Evolutionary conservation across 2,113 vertebrate species (phyloP).

Genomic region (Nicator chloris): DNA sequence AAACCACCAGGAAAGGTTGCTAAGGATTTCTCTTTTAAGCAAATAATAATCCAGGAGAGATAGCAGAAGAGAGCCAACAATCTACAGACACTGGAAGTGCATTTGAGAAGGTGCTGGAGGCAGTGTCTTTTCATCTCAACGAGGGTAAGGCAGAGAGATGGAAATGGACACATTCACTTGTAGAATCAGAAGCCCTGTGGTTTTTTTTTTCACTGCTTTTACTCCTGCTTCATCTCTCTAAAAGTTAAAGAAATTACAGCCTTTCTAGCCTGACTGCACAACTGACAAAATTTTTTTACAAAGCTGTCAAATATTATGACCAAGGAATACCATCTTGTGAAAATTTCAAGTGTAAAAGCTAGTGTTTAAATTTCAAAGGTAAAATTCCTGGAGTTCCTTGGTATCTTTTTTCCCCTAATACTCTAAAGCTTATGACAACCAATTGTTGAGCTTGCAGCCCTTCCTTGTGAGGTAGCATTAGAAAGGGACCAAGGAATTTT

Average conservation of each 20-base stretch:
- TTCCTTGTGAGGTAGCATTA: not conserved
- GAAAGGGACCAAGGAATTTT: not conserved
- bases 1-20: not conserved
- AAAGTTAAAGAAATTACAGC: not conserved
- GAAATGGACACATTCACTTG: not conserved
- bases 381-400: not conserved
- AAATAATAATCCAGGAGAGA: not conserved
- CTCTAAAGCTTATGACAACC: not conserved
- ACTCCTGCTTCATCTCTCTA: not conserved
- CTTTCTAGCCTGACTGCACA: not conserved
- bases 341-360: not conserved
- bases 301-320: conserved; percentile 6
- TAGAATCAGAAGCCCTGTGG: not conserved
- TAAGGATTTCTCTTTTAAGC: not conserved
- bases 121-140: not conserved
- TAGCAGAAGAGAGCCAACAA: not conserved
- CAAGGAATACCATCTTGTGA: not conserved
- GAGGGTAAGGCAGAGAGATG: not conserved
- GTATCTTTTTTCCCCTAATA: not conserved
- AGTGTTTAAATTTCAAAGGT: not conserved
- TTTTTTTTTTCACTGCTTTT: not conserved
- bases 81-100: not conserved
- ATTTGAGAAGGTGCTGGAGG: not conserved
- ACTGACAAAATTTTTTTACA: not conserved
- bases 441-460: not conserved